Evolutionary conservation across 2,888 invertebrate genomes (phyloP), one percentile per base, ranked within the genome.

Genomic region (Leptinotarsa juncta): DNA sequence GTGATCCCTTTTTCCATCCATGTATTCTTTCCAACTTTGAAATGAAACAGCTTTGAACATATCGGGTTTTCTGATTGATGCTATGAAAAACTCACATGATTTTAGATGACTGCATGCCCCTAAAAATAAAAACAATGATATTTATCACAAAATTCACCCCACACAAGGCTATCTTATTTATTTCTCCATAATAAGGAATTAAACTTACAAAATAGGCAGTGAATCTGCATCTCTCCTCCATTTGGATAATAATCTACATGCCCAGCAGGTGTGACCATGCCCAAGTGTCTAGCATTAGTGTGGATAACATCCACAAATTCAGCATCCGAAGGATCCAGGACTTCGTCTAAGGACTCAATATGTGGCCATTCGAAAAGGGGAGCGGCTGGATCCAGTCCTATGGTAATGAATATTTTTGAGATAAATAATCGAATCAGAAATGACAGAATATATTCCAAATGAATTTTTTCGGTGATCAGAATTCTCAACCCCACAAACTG

Each of bases 191-290:
- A 42, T 42, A 3, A 42, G 42, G 12, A 10, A 42, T 57, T 50
- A 69, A 55, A 83, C 82, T 84, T 81, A 86, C 86, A 85, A 67
- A 80, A 80, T 12, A 75, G 76, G 78, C 92, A 92, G 1, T 91
- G 91, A 1, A 90, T 90, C 80, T 92, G 92, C 3, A 83, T 80
- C 79, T 87, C 85, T 4, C 92, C 92, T 1, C 92, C 92, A 80
- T 92, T 92, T 5, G 91, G 90, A 85, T 91, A 92, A 83, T 90
- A 91, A 84, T 92, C 92, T 0, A 90, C 88, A 80, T 91, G 88
- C 32, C 89, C 90, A 80, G 88, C 82, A 3, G 88, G 86, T 60
- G 84, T 84, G 23, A 87, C 83, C 74, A 88, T 84, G 1, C 89
- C 89, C 74, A 89, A 85, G n/a, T 86, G 87, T 73, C 86, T 86